Evolutionary conservation across 2,888 invertebrate genomes (phyloP), one percentile per base, ranked within the genome.

Genomic region (Megamerina dolium): DNA sequence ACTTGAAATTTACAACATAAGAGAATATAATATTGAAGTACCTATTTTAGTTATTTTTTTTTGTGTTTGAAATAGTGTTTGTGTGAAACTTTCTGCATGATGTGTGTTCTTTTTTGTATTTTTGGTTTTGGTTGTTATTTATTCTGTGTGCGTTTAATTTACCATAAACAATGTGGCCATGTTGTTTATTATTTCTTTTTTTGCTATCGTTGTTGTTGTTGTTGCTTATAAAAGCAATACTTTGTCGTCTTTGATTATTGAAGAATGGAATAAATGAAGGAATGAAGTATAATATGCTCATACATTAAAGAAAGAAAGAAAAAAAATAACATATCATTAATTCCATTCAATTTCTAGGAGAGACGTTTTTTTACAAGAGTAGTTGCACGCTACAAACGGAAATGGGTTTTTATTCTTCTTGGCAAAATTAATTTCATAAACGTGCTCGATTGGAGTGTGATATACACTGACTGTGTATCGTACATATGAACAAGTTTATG

Each of bases 391-490:
- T 18, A 16, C 23, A 32, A 41, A 37, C 45, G 45, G 45, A 45
- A 41, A 45, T 37, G 45, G 35, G 16, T 40, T 38, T n/a, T 36
- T 40, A 45, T 41, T 40, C 37, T 37, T 37, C 36, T 45, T 37
- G 32, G 37, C 32, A 41, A 36, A 36, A 30, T 36, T 10, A 37
- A 37, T 30, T 40, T 14, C 17, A 13, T 17, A 29, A 37, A n/a
- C 6, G 14, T 31, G 9, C 31, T 3, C 14, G 9, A 16, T 14
- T 3, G 16, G 16, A 31, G 13, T 14, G n/a, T n/a, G n/a, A n/a
- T n/a, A n/a, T n/a, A n/a, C n/a, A n/a, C n/a, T n/a, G n/a, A n/a
- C n/a, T n/a, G n/a, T n/a, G n/a, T n/a, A n/a, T n/a, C n/a, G n/a
- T n/a, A n/a, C n/a, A n/a, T n/a, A n/a, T n/a, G n/a, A n/a, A n/a